Percentiles rank a stretch among this genome's conserved stretches.
Conservation (phyloP, 2,113 vertebrate genomes). For the Campylorhamphus procurvoides region DNA sequence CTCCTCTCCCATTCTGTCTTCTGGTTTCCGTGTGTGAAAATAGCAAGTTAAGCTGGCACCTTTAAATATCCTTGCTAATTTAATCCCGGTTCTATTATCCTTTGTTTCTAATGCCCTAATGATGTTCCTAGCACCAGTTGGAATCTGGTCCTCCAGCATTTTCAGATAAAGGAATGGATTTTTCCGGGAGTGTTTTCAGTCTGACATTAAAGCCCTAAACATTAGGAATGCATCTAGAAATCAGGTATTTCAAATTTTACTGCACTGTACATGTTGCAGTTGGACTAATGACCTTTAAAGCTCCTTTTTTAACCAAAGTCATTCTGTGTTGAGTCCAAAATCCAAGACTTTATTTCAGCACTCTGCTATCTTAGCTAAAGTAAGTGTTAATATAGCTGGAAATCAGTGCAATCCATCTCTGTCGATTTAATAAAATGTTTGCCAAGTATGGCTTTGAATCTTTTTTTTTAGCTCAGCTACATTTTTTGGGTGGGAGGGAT, state of each 20-base stretch:
- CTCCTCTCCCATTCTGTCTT: rapidly evolving
- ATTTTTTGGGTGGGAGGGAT: rapidly evolving
- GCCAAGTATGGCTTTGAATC: neutral
- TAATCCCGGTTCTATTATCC: neutral
- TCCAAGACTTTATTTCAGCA: neutral
- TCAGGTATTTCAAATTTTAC: neutral
- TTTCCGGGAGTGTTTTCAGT: neutral
- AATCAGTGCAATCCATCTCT: neutral
- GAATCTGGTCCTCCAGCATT: neutral
- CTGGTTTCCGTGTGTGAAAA: rapidly evolving
- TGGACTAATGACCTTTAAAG: neutral
- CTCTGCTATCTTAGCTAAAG: neutral
- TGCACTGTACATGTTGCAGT: neutral
- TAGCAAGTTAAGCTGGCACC: neutral
- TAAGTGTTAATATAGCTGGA: neutral
- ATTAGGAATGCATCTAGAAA: neutral
- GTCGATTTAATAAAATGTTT: neutral
- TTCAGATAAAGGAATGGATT: neutral
- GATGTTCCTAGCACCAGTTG: neutral
- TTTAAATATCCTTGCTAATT: neutral
- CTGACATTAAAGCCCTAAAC: neutral
- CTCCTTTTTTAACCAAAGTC: neutral
- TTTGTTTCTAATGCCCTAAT: neutral
- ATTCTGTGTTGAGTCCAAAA: neutral
- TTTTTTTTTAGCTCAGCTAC: neutral